These are phyloP conservation scores for Tinea semifulvella DNA, from an alignment of 2,888 invertebrate genomes.

Conservation along the genomic window DNA sequence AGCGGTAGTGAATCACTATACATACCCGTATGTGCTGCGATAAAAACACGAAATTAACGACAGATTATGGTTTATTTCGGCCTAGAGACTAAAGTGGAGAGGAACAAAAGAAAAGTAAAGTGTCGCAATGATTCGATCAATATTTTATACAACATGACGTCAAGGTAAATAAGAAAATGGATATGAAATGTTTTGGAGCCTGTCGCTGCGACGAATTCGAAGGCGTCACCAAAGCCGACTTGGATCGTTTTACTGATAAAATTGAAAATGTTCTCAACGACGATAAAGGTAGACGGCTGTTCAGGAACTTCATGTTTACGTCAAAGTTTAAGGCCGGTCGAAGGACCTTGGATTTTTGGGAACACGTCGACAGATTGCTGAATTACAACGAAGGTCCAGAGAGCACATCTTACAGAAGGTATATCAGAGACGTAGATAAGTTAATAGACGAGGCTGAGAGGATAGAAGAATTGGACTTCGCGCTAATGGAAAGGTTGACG, in stretches of 20 bases:
- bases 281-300: conserved; percentile 51
- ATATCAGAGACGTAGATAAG: conserved; percentile 37
- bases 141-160: neutral
- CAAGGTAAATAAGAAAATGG: conserved; percentile 5
- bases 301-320: conserved; percentile 55
- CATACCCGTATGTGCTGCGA: too few relatives aligned
- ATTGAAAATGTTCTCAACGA: conserved; percentile 60
- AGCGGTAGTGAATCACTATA: conserved; percentile 1
- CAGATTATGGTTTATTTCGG: neutral
- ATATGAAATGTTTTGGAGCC: conserved; percentile 49
- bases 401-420: conserved; percentile 35
- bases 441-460: conserved; percentile 48
- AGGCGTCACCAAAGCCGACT: conserved; percentile 52
- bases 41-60: neutral
- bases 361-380: conserved; percentile 44
- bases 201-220: conserved; percentile 55
- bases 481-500: conserved; percentile 45
- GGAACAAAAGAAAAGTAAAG: neutral
- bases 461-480: conserved; percentile 52
- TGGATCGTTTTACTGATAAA: conserved; percentile 59
- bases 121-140: neutral
- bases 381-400: conserved; percentile 39
- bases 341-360: conserved; percentile 47
- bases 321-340: conserved; percentile 48
- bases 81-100: neutral